phyloP scores from a whole-genome alignment of 2,888 invertebrate genomes.

The Ormyrus nitidulus region DNA sequence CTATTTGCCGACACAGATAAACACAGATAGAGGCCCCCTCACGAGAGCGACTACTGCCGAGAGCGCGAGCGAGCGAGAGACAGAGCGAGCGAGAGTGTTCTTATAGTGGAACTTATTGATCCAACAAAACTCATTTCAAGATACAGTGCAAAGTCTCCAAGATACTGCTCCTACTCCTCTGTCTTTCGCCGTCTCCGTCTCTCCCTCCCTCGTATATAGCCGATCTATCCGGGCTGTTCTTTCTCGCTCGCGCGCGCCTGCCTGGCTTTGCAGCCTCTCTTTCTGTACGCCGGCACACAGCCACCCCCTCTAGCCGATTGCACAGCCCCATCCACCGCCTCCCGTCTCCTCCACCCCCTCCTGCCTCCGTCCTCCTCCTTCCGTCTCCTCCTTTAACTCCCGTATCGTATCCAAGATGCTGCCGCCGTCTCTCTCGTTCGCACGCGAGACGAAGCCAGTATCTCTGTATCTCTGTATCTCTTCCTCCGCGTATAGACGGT shows the following conservation, averaged over 20 bases:
- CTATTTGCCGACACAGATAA: slow-evolving; percentile 75
- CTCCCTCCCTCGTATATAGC: slow-evolving; percentile 56
- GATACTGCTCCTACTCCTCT: slow-evolving; percentile 72
- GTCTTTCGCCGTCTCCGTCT: slow-evolving; percentile 60
- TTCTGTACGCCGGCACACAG: slow-evolving; percentile 50
- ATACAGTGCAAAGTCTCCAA: slow-evolving; percentile 76
- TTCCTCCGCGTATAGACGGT: slow-evolving; percentile 60
- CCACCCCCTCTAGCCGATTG: slow-evolving; percentile 63
- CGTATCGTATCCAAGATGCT: slow-evolving; percentile 70
- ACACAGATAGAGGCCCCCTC: slow-evolving; percentile 63
- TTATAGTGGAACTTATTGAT: slow-evolving; percentile 76
- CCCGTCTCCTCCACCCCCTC: slow-evolving; percentile 48
- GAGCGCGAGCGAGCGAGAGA: slow-evolving; percentile 56
- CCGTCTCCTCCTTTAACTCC: slow-evolving; percentile 58
- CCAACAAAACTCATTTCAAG: slow-evolving; percentile 77
- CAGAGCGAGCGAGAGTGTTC: slow-evolving; percentile 71
- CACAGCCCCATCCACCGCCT: slow-evolving; percentile 60
- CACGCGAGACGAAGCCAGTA: background rate
- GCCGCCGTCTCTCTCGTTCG: slow-evolving; percentile 41
- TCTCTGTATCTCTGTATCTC: slow-evolving; percentile 29
- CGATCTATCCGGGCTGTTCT: slow-evolving; percentile 59
- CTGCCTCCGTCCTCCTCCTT: slow-evolving; percentile 5
- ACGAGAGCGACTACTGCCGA: slow-evolving; percentile 1
- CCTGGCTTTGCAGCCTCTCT: slow-evolving; percentile 43
- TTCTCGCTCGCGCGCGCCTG: slow-evolving; percentile 43